These are phyloP conservation scores for Sarcophaga subvicina DNA, from an alignment of 2,888 invertebrate genomes.

Conservation along the genomic window DNA sequence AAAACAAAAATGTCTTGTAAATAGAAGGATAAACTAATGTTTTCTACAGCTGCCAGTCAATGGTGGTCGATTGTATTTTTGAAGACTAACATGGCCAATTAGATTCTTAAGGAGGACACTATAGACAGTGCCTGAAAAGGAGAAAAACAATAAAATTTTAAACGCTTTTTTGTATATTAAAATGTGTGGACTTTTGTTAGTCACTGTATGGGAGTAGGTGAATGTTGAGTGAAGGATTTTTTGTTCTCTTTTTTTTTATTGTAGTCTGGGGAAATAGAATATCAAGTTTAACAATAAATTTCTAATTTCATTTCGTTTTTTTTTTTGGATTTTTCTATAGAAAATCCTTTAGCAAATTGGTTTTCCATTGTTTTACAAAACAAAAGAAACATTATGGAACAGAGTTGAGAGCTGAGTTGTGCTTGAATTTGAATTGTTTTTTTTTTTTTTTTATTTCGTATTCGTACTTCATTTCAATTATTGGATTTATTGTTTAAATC, in stretches of 20 bases:
- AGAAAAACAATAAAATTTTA: background rate
- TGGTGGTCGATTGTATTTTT: conserved; percentile 59
- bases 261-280: background rate
- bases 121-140: background rate
- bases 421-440: too few species aligned
- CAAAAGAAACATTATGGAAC: background rate
- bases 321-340: background rate
- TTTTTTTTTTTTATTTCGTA: too few species aligned
- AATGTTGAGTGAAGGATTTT: background rate
- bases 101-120: background rate
- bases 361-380: conserved; percentile 1
- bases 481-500: too few species aligned
- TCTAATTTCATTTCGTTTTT: background rate
- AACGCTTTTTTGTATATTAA: too few species aligned
- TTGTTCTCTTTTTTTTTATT: conserved; percentile 2
- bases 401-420: too few species aligned
- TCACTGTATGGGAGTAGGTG: background rate
- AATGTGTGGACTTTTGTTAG: too few species aligned
- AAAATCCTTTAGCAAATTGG: background rate
- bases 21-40: conserved; percentile 53
- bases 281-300: conserved; percentile 11
- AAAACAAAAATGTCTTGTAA: conserved; percentile 21
- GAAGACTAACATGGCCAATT: conserved; percentile 61
- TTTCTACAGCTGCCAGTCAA: conserved; percentile 28
- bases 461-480: too few species aligned